Conservation (phyloP, 2,797 vertebrate species). For the Emydoidea blandingii region DNA sequence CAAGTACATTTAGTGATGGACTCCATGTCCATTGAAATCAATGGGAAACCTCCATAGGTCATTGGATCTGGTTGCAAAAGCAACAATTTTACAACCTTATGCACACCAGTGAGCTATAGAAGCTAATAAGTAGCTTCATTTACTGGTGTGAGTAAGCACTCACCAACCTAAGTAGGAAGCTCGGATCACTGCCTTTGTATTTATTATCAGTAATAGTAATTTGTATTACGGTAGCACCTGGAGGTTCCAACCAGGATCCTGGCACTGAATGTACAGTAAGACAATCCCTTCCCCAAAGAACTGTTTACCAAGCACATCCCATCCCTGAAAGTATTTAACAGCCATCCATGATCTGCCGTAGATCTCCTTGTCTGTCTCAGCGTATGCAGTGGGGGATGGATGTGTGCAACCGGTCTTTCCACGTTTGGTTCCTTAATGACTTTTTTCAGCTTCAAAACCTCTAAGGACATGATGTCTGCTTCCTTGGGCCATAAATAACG, state of each 20-base stretch:
- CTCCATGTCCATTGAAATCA: rapidly evolving
- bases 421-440: background rate
- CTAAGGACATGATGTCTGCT: background rate
- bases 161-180: rapidly evolving
- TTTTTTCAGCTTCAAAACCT: background rate
- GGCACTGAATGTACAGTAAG: background rate
- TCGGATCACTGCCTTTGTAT: background rate
- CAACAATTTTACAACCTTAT: rapidly evolving
- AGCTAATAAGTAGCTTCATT: rapidly evolving
- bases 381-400: background rate
- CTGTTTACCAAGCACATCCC: rapidly evolving
- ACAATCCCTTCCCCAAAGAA: background rate
- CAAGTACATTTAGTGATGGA: background rate
- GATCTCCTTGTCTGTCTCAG: background rate
- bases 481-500: constrained; percentile 8
- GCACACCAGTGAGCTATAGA: too few species aligned
- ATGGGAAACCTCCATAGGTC: background rate
- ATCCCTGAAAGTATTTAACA: background rate
- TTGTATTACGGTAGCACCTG: background rate
- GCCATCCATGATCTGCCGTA: rapidly evolving
- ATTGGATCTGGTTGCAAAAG: background rate
- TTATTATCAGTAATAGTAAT: background rate
- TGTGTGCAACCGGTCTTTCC: background rate
- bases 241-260: background rate
- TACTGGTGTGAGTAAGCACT: background rate